These are phyloP conservation scores for Empidonax alnorum DNA, from an alignment of 2,113 vertebrate species.

Conservation along the genomic window DNA sequence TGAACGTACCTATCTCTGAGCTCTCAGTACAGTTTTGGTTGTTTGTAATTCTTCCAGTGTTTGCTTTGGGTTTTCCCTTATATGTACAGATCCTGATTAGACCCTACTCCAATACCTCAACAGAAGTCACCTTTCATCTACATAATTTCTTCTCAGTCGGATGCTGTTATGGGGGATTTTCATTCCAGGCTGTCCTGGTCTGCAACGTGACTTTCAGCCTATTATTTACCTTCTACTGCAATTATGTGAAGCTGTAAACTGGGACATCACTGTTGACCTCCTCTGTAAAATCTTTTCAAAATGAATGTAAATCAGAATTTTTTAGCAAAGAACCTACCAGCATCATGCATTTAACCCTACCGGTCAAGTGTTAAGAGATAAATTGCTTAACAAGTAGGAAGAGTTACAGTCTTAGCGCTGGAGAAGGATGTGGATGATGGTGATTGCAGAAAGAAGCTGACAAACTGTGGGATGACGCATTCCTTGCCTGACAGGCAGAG, in stretches of 20 bases:
- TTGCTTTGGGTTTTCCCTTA: background rate
- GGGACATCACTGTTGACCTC: background rate
- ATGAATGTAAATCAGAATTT: background rate
- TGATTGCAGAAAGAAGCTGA: background rate
- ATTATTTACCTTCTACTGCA: background rate
- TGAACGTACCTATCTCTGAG: background rate
- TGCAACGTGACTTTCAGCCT: background rate
- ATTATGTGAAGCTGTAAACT: background rate
- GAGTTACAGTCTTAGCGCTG: background rate
- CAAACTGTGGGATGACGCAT: background rate
- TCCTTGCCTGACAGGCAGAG: background rate
- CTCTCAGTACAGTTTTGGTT: background rate
- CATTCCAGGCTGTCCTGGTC: background rate
- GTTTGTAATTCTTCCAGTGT: background rate
- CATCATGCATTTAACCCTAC: background rate
- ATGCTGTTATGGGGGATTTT: background rate
- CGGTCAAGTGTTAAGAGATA: background rate
- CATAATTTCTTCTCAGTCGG: background rate
- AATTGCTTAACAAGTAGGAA: background rate
- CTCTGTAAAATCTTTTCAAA: background rate
- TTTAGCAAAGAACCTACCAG: background rate
- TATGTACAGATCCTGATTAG: background rate
- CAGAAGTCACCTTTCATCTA: background rate
- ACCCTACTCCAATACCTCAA: background rate
- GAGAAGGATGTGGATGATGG: background rate